A percentile compares a stretch with the other conserved stretches of the same genome.
Conservation (phyloP, 2,797 vertebrate genomes). For the Knipowitschia caucasica region DNA sequence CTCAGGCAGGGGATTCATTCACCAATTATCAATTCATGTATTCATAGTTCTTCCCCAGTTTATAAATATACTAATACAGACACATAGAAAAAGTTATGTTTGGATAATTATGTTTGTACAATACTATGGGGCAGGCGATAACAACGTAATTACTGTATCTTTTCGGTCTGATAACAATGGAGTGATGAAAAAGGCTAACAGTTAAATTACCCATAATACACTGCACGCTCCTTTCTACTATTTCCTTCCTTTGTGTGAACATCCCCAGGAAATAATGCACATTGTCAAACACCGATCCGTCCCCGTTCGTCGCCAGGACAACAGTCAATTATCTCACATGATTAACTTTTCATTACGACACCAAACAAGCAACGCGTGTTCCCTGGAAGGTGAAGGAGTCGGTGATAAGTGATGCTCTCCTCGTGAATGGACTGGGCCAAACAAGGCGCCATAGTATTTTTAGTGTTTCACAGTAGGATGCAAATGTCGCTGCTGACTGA, state of each 20-base stretch:
- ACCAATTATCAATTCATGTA: no score
- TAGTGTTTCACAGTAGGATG: constrained; percentile 44
- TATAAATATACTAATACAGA: no score
- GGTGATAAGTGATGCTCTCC: constrained; percentile 57
- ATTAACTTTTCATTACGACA: constrained; percentile 78
- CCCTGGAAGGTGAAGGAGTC: constrained; percentile 49
- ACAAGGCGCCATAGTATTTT: constrained; percentile 39
- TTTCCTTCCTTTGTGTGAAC: constrained; percentile 25
- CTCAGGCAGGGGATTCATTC: no score
- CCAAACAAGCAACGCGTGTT: constrained; percentile 68
- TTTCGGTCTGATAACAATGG: no score
- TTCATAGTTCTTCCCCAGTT: no score
- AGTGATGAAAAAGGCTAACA: no score
- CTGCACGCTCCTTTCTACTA: neutral
- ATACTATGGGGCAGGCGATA: no score
- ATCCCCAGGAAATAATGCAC: constrained; percentile 40
- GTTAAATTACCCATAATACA: no score
- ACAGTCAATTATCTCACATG: constrained; percentile 77
- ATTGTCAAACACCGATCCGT: constrained; percentile 53
- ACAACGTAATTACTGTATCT: no score
- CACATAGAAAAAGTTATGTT: no score
- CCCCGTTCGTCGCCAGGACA: constrained; percentile 58
- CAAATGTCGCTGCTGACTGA: constrained; percentile 45
- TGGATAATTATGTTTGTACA: no score
- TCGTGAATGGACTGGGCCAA: constrained; percentile 45